phyloP scores from a whole-genome alignment of 2,888 invertebrate species.

The Sinohyriopsis cumingii region DNA sequence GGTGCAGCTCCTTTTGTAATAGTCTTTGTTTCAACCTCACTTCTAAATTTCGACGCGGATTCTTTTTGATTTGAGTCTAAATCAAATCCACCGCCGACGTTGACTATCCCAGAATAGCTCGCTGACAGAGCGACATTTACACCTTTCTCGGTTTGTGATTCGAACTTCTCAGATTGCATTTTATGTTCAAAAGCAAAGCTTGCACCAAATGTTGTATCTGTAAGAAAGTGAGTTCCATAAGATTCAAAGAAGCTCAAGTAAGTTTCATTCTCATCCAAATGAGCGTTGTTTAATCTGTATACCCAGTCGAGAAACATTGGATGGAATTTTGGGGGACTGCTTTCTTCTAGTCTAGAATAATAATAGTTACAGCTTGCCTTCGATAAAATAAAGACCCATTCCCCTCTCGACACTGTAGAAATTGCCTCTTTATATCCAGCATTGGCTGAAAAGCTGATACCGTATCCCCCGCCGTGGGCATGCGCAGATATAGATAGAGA shows the following conservation, averaged over 20 bases:
- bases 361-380: conserved; percentile 12
- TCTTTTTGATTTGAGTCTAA: conserved; percentile 10
- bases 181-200: conserved; percentile 10
- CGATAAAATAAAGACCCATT: conserved; percentile 12
- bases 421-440: conserved; percentile 3
- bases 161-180: conserved; percentile 4
- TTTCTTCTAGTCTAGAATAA: conserved; percentile 4
- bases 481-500: conserved; percentile 6
- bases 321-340: conserved; percentile 5
- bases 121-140: conserved; percentile 8
- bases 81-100: conserved; percentile 14
- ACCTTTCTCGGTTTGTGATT: background rate
- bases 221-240: conserved; percentile 12
- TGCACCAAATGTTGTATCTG: conserved; percentile 10
- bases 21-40: conserved; percentile 17
- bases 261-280: background rate
- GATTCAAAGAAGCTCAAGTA: conserved; percentile 2
- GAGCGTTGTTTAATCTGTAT: background rate
- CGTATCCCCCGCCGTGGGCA: conserved; percentile 4
- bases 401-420: conserved; percentile 2
- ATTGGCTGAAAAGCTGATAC: conserved; percentile 12
- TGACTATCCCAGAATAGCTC: conserved; percentile 9
- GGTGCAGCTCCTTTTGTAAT: conserved; percentile 25
- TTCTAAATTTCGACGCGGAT: conserved; percentile 9
- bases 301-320: conserved; percentile 4